A percentile compares a stretch with the other conserved stretches of the same genome.
phyloP scores from a whole-genome alignment of 2,797 vertebrate genomes.

The Cirrhinus mrigala region DNA sequence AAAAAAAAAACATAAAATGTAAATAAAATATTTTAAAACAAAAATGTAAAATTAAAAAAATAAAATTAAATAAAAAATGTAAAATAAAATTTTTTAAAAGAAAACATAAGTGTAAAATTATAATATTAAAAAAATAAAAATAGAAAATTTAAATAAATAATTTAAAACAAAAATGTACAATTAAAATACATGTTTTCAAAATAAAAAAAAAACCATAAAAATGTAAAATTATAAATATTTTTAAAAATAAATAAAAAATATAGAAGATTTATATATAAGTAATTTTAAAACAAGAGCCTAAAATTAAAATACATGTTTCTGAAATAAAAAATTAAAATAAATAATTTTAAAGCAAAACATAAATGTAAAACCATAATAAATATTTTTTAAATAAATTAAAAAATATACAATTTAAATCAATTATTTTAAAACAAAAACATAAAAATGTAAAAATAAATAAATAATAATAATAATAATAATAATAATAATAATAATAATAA shows the following conservation, averaged over 20 bases:
- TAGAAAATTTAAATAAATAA: too few relatives aligned
- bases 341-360: background rate
- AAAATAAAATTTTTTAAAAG: background rate
- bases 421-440: background rate
- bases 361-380: background rate
- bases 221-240: background rate
- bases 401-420: too few relatives aligned
- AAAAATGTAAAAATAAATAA: background rate
- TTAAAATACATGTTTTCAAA: too few relatives aligned
- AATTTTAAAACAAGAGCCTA: background rate
- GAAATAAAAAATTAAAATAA: background rate
- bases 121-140: too few relatives aligned
- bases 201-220: background rate
- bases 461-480: background rate
- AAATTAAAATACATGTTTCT: too few relatives aligned
- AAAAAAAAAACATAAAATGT: background rate
- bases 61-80: too few relatives aligned
- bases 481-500: background rate
- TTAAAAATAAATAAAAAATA: background rate
- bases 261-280: too few relatives aligned
- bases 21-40: too few relatives aligned
- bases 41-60: too few relatives aligned
- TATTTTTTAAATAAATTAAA: background rate
- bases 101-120: too few relatives aligned
- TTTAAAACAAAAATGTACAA: too few relatives aligned